Percentiles rank a stretch among this genome's conserved stretches.
These are phyloP conservation scores for Copsychus sechellarum DNA, from an alignment of 2,113 vertebrate genomes.

Conservation along the genomic window DNA sequence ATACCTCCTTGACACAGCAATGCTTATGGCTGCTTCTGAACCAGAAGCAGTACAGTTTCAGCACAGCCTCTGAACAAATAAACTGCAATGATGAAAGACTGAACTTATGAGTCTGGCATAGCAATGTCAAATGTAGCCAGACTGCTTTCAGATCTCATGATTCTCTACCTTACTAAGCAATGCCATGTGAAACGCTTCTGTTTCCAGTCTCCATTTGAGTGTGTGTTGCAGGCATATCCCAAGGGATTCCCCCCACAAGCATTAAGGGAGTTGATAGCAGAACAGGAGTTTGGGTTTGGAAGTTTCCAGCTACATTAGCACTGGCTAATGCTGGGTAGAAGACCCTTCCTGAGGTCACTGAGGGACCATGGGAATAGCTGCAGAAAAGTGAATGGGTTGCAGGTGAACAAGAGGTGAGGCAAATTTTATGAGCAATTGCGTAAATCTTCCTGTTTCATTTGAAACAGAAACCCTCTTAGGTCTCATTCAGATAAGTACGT, in stretches of 20 bases:
- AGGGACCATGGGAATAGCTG: not conserved
- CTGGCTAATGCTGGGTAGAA: not conserved
- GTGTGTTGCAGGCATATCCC: not conserved
- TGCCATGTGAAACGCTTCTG: accelerated
- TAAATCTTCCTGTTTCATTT: not conserved
- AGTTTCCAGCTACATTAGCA: not conserved
- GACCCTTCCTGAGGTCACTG: not conserved
- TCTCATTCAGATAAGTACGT: not conserved
- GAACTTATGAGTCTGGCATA: not conserved
- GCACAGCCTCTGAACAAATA: not conserved
- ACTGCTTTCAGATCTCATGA: not conserved
- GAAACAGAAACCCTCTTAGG: not conserved
- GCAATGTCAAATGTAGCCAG: not conserved
- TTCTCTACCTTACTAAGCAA: not conserved
- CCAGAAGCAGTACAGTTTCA: not conserved
- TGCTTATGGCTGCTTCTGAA: not conserved
- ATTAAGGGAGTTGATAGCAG: not conserved
- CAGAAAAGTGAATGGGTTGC: not conserved
- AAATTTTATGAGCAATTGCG: not conserved
- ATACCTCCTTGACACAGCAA: not conserved
- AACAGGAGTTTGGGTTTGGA: not conserved
- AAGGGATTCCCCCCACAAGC: not conserved
- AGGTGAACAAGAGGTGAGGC: not conserved
- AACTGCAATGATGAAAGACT: not conserved
- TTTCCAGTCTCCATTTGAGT: not conserved